Percentiles rank a stretch among this genome's conserved stretches.
These are phyloP conservation scores for Phania funesta DNA, from an alignment of 2,888 invertebrate genomes.

Conservation along the genomic window DNA sequence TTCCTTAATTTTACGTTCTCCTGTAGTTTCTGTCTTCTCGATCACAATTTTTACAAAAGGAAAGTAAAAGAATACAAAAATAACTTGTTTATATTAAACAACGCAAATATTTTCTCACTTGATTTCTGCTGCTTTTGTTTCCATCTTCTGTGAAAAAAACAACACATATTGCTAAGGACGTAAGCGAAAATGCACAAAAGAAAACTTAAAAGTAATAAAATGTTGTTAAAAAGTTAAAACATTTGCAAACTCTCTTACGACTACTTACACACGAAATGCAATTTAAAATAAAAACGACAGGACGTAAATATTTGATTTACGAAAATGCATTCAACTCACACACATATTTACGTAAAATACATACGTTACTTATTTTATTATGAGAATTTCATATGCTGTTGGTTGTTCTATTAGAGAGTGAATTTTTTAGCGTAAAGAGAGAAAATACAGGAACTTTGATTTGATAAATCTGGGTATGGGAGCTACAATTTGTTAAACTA, in stretches of 20 bases:
- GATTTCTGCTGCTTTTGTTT: background rate
- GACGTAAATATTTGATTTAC: conserved; percentile 28
- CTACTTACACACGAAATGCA: background rate
- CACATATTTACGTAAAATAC: too few relatives aligned
- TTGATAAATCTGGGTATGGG: too few relatives aligned
- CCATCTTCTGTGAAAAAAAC: background rate
- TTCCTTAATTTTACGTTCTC: background rate
- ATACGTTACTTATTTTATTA: too few relatives aligned
- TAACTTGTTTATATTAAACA: conserved; percentile 22
- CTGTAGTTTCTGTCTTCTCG: background rate
- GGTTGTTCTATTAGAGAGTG: too few relatives aligned
- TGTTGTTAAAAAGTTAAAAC: conserved; percentile 2
- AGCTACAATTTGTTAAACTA: too few relatives aligned
- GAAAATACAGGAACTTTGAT: too few relatives aligned
- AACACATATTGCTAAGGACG: background rate
- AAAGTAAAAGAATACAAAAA: background rate
- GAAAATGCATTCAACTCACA: background rate
- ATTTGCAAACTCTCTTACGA: background rate
- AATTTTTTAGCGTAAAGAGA: too few relatives aligned
- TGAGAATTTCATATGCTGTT: too few relatives aligned
- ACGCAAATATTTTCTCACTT: conserved; percentile 9
- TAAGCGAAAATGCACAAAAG: background rate
- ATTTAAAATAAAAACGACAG: background rate
- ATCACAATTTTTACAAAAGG: background rate
- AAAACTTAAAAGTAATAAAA: background rate